Evolutionary conservation across 2,888 invertebrate species (phyloP), one percentile per base, ranked within the genome.

Genomic region (Spodoptera exigua): DNA sequence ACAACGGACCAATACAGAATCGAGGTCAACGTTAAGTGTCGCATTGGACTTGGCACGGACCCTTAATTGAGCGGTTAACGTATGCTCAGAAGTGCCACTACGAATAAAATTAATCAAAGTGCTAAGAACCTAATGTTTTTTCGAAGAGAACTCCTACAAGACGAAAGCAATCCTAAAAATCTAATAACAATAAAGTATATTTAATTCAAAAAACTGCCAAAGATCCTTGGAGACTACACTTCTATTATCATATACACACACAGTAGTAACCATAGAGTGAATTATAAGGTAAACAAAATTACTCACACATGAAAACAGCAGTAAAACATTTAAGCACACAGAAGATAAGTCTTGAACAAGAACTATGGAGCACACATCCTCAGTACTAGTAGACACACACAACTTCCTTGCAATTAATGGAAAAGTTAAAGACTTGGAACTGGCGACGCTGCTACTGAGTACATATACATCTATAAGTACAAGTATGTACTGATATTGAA

Each of bases 11-110:
- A 88, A 89, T 89, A 85, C 87, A 85, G 87, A 87, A 90, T 89
- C 86, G 91, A 88, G 91, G 91, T 90, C 92, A 87, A 74, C 89
- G 78, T 83, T 85, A 87, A 90, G 85, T 90, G 87, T 88, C 87
- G 82, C 82, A 85, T 85, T 87, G 89, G 85, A 89, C 86, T 91
- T 89, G 89, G 86, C 88, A 86, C 83, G 76, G 78, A 74, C 80
- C 76, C 82, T 85, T 88, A 90, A 90, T 91, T 89, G 89, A 89
- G 81, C 85, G 77, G 83, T 88, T 86, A 88, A 85, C 80, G 80
- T 82, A 78, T 78, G 66, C 72, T 77, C 74, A 61, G 61, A 71
- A 75, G 64, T 67, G 39, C 46, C 70, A 51, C 58, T 57, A 53
- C 53, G 62, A 70, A 77, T 74, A 65, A 66, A 71, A 75, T 74